A percentile compares a stretch with the other conserved stretches of the same genome.
Conservation (phyloP, 1,140 invertebrate species). For the Hylaeus volcanicus region DNA sequence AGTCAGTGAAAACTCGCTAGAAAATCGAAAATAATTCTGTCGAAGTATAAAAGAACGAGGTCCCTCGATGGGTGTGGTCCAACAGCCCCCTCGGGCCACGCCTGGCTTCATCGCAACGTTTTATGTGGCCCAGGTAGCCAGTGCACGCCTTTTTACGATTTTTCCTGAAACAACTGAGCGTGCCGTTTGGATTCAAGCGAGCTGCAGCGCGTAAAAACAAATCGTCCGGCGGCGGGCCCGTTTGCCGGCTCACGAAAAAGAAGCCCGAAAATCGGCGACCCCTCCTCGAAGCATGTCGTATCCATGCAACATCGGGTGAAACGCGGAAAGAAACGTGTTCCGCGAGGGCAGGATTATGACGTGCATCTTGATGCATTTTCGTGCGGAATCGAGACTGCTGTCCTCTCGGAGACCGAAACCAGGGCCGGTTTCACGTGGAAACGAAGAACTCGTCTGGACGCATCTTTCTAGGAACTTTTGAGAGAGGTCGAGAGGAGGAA, state of each 20-base stretch:
- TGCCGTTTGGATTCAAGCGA: conserved; percentile 35
- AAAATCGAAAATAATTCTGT: no score
- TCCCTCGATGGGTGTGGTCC: no score
- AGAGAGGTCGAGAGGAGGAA: no score
- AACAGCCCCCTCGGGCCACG: neutral
- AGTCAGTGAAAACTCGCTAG: no score
- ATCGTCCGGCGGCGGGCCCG: neutral
- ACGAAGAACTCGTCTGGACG: no score
- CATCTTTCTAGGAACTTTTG: no score
- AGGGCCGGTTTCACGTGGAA: no score
- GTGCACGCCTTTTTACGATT: neutral
- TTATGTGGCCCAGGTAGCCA: neutral
- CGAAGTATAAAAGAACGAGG: no score
- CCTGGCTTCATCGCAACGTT: neutral
- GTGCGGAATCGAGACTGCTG: neutral
- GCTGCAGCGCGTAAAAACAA: conserved; percentile 29
- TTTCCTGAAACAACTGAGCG: neutral
- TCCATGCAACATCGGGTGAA: conserved; percentile 36
- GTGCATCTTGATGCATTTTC: conserved; percentile 57
- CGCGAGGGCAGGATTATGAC: conserved; percentile 12
- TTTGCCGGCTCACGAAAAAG: neutral
- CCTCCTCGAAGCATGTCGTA: conserved; percentile 23
- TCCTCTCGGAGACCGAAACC: no score
- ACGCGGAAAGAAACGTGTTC: conserved; percentile 27
- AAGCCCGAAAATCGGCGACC: conserved; percentile 20